Evolutionary conservation across 2,797 vertebrate species (phyloP).

Genomic region (Sebastes aleutianus): DNA sequence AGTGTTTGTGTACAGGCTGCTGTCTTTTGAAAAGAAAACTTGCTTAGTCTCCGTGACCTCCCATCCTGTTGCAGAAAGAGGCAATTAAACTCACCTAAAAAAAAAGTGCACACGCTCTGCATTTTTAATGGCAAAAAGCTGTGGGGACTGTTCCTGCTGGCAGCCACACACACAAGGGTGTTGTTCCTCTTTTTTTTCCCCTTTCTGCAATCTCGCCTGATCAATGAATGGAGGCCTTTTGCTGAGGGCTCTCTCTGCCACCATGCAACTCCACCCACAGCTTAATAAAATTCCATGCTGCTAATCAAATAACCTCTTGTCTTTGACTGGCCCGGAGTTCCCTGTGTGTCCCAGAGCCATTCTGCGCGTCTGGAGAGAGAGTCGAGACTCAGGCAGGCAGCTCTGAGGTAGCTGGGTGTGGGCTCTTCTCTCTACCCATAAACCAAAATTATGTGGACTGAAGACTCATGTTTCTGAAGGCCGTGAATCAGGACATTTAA

Average conservation of each 20-base stretch:
- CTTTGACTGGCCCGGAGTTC: constrained; percentile 77
- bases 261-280: constrained; percentile 81
- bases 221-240: constrained; percentile 86
- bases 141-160: constrained; percentile 70
- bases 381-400: constrained; percentile 69
- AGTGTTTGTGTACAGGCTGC: constrained; percentile 46
- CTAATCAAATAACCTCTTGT: constrained; percentile 90
- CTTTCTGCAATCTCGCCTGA: constrained; percentile 73
- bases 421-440: constrained; percentile 77
- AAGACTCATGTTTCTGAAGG: constrained; percentile 79
- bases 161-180: constrained; percentile 79
- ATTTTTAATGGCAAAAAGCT: constrained; percentile 78
- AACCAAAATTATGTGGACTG: constrained; percentile 82
- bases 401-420: constrained; percentile 81
- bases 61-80: constrained; percentile 60
- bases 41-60: constrained; percentile 58
- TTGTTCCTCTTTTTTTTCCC: constrained; percentile 67
- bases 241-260: constrained; percentile 68
- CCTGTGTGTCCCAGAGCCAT: constrained; percentile 70
- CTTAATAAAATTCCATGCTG: constrained; percentile 86
- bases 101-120: constrained; percentile 63
- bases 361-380: constrained; percentile 64
- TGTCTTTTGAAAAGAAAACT: constrained; percentile 48
- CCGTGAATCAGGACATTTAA: constrained; percentile 77
- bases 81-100: constrained; percentile 72